Base-by-base conservation (phyloP, 2,113 vertebrate genomes). In the Leucopsar rothschildi region DNA sequence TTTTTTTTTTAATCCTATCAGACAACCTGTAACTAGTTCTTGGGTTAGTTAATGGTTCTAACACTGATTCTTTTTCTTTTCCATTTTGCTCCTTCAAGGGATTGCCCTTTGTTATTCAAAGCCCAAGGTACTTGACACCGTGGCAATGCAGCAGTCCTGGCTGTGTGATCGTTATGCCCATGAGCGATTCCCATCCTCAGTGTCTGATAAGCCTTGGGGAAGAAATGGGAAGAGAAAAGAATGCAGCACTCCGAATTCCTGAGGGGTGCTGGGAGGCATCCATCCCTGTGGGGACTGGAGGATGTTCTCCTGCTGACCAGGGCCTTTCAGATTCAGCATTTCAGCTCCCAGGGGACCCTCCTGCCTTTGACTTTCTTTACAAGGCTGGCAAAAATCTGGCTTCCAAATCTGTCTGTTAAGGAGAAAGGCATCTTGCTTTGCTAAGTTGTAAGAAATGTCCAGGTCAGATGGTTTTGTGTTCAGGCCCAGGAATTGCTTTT, bases 61-160 rank as follows among this genome's bases (percentile, higher is more conserved):
- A 79, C 87, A 42, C 40, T 53, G 33, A 7, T 76, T 88, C 79
- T 75, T 91, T 88, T 76, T 83, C 31, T 95, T 83, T 73, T 68
- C 22, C 17, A 8, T 53, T 78, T 87, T 53, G 83, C 92, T 95
- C 77, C 40, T 77, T 86, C 24, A 12, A 29, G 88, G 78, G 83
- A 65, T 86, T 91, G 76, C 27, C 69, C 83, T 89, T 97, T 95
- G 92, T 93, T 89, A 95, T 92, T 96, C 91, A 84, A 78, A 94
- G 40, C 65, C 1, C 0, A 59, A 86, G 80, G 94, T 94, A 70
- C 85, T 95, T 92, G 71, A 90, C 79, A 73, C 55, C 80, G 59
- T 50, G 82, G 88, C 72, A 92, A 75, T 82, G 77, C 92, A 93
- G 0, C 70, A 70, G 61, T 57, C 61, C 19, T 52, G 79, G n/a